A percentile compares a stretch with the other conserved stretches of the same genome.
These are phyloP conservation scores for Aphaenogaster rudis DNA, from an alignment of 1,140 invertebrate species.

Conservation along the genomic window DNA sequence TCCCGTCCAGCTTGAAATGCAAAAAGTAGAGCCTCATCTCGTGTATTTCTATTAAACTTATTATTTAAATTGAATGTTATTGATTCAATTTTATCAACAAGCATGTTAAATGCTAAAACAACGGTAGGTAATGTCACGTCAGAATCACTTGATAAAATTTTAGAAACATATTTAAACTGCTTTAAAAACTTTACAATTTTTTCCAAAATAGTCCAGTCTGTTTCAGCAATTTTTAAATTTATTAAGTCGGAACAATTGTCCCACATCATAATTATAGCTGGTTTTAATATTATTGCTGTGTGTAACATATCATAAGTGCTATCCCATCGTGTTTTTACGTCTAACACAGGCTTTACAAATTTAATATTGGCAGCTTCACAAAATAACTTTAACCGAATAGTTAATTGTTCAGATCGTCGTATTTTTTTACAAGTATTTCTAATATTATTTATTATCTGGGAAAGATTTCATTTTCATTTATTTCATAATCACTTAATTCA, in stretches of 20 bases:
- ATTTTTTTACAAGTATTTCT: conserved; percentile 39
- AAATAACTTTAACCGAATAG: conserved; percentile 24
- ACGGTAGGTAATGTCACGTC: conserved; percentile 37
- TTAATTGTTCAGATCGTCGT: conserved; percentile 18
- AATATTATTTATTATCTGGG: neutral
- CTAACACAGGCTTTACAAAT: conserved; percentile 35
- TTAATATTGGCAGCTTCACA: conserved; percentile 25
- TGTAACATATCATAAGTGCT: conserved; percentile 32
- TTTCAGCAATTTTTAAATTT: conserved; percentile 8
- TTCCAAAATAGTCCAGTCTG: conserved; percentile 15
- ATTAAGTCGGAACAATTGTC: conserved; percentile 6
- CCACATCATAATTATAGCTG: neutral
- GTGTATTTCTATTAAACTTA: conserved; percentile 36
- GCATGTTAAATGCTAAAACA: conserved; percentile 54
- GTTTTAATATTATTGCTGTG: conserved; percentile 35
- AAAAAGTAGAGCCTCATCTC: conserved; percentile 40
- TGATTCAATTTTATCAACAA: conserved; percentile 57
- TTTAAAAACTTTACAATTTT: conserved; percentile 4
- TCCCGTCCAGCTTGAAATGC: conserved; percentile 50
- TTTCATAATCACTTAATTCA: no score
- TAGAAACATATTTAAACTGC: conserved; percentile 10
- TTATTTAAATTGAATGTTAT: conserved; percentile 37
- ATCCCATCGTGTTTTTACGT: conserved; percentile 40
- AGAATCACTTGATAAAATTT: conserved; percentile 9
- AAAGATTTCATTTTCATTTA: no score